phyloP scores from a whole-genome alignment of 2,797 vertebrate species.

The Hirundo rustica region DNA sequence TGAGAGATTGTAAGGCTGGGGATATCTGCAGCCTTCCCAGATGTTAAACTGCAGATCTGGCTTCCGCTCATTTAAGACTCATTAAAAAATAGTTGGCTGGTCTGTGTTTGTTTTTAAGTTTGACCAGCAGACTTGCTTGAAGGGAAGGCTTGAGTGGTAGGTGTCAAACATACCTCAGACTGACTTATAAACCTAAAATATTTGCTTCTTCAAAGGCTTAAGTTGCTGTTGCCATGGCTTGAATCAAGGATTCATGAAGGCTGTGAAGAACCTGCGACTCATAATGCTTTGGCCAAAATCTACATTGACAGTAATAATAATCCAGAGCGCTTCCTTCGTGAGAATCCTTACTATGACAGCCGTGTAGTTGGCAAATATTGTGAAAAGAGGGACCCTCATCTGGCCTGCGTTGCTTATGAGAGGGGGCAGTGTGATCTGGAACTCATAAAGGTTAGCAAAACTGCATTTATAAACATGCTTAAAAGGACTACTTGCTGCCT shows the following conservation, averaged over 20 bases:
- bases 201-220: slow-evolving; percentile 80
- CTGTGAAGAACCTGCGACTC: slow-evolving; percentile 92
- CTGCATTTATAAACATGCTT: not conserved
- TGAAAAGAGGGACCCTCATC: slow-evolving; percentile 93
- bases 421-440: slow-evolving; percentile 93
- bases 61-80: not conserved
- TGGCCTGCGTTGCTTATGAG: slow-evolving; percentile 93
- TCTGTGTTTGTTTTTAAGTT: not conserved
- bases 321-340: slow-evolving; percentile 89
- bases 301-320: slow-evolving; percentile 97
- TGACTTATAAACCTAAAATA: not conserved
- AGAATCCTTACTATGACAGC: slow-evolving; percentile 92
- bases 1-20: not conserved
- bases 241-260: slow-evolving; percentile 93
- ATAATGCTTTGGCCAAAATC: slow-evolving; percentile 94
- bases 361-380: slow-evolving; percentile 93
- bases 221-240: slow-evolving; percentile 91
- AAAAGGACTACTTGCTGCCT: not conserved
- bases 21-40: not conserved
- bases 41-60: not conserved
- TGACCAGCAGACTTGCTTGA: not conserved
- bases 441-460: slow-evolving; percentile 86
- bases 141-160: not conserved
- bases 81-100: not conserved
- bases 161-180: not conserved